A percentile compares a stretch with the other conserved stretches of the same genome.
These are phyloP conservation scores for Drosophila paramelanica DNA, from an alignment of 2,888 invertebrate genomes.

Conservation along the genomic window DNA sequence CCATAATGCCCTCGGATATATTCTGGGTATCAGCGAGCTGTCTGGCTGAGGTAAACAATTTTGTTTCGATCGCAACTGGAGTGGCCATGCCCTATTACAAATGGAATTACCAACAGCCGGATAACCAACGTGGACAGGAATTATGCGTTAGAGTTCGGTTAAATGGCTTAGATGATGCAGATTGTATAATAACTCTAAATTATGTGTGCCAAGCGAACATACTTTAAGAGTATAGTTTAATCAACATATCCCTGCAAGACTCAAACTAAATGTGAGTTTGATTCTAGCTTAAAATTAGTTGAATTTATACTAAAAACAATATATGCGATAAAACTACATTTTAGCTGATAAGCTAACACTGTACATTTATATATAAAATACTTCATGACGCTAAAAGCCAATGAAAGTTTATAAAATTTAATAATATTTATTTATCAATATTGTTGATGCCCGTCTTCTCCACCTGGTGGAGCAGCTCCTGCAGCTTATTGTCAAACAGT, in stretches of 20 bases:
- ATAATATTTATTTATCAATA: slow-evolving; percentile 86
- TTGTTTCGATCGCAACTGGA: slow-evolving; percentile 28
- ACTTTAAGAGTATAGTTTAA: not conserved
- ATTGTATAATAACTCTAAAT: not conserved
- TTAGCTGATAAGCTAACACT: not conserved
- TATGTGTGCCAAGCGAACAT: slow-evolving; percentile 41
- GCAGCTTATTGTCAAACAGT: slow-evolving; percentile 96
- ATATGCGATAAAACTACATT: no score
- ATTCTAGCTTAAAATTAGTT: not conserved
- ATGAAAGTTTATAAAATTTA: not conserved
- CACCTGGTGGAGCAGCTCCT: slow-evolving; percentile 92
- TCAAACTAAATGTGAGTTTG: not conserved
- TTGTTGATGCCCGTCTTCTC: slow-evolving; percentile 93
- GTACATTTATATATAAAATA: not conserved
- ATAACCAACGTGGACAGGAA: not conserved
- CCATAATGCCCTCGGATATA: not conserved
- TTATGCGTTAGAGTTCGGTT: slow-evolving; percentile 22
- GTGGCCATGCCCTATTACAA: slow-evolving; percentile 31
- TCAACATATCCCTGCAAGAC: not conserved
- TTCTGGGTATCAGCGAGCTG: slow-evolving; percentile 35
- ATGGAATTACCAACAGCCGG: slow-evolving; percentile 28
- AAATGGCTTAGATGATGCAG: not conserved
- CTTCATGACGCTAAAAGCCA: not conserved
- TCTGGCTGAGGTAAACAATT: slow-evolving; percentile 1
- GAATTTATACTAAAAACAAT: no score